Evolutionary conservation across 2,797 vertebrate genomes (phyloP).

Genomic region (Scyliorhinus canicula): DNA sequence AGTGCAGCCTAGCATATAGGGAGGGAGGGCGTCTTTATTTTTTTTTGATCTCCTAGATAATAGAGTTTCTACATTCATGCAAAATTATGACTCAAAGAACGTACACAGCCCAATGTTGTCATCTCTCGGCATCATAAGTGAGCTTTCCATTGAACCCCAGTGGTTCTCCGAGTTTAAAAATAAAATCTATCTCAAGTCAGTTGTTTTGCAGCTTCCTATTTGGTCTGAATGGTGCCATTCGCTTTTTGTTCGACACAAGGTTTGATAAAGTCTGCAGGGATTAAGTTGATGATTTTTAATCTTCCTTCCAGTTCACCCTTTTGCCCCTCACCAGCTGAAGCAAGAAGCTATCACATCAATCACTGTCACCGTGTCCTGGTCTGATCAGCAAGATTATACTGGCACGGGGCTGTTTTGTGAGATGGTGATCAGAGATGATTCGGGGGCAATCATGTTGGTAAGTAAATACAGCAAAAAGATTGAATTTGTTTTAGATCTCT

Average conservation of each 20-base stretch:
- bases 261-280: not conserved
- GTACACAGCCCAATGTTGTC: not conserved
- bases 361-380: conserved; percentile 51
- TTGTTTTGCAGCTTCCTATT: not conserved
- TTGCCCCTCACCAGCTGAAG: conserved; percentile 44
- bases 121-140: not conserved
- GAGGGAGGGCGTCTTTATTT: not conserved
- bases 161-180: too few relatives aligned
- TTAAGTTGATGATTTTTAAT: conserved; percentile 7
- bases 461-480: conserved; percentile 36
- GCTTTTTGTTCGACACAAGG: not conserved
- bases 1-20: not conserved
- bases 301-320: conserved; percentile 52
- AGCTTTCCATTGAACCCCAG: not conserved
- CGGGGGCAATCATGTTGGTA: conserved; percentile 50
- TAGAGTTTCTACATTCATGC: not conserved
- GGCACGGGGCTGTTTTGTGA: conserved; percentile 52
- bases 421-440: conserved; percentile 42
- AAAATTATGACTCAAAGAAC: not conserved
- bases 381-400: conserved; percentile 37
- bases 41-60: not conserved
- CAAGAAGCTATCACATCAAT: conserved; percentile 40
- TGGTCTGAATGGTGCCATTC: conserved; percentile 48
- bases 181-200: not conserved
- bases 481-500: not conserved